Percentiles rank a stretch among this genome's conserved stretches.
Evolutionary conservation across 2,888 invertebrate species (phyloP).

Genomic region (Drepanosiphum platanoidis): DNA sequence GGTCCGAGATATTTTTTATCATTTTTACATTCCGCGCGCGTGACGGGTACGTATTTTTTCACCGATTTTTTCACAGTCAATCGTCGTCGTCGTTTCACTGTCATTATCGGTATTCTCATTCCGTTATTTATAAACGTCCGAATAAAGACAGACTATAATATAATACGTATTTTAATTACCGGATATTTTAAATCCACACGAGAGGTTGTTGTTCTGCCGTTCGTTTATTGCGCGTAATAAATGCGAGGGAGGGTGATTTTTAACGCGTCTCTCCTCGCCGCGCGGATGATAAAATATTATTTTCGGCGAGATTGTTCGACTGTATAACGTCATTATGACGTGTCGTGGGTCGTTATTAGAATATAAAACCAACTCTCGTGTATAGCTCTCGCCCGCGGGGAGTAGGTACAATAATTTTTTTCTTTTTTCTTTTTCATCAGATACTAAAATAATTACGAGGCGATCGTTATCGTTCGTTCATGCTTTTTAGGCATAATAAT

Average conservation of each 20-base stretch:
- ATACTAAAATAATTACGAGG: conserved; percentile 8
- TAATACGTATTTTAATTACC: too few species aligned
- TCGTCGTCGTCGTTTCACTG: too few species aligned
- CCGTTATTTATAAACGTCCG: too few species aligned
- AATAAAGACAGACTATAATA: too few species aligned
- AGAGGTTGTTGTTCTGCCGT: background rate
- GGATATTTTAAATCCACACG: too few species aligned
- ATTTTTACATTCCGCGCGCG: background rate
- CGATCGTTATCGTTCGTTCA: conserved; percentile 10
- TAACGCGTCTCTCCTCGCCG: too few species aligned
- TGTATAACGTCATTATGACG: too few species aligned
- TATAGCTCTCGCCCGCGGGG: background rate
- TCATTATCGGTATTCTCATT: too few species aligned
- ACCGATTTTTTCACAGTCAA: too few species aligned
- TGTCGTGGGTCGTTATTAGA: background rate
- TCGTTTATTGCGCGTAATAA: background rate
- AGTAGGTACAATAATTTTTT: conserved; percentile 7
- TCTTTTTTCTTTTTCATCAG: conserved; percentile 14
- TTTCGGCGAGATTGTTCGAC: background rate
- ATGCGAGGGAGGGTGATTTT: background rate
- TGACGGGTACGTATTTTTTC: background rate
- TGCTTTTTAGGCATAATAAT: conserved; percentile 19
- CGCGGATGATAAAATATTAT: too few species aligned
- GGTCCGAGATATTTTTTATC: conserved; percentile 7
- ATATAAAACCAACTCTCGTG: conserved; percentile 6